phyloP scores from a whole-genome alignment of 2,113 vertebrate species.

The Tenebrosternarchus preto region DNA sequence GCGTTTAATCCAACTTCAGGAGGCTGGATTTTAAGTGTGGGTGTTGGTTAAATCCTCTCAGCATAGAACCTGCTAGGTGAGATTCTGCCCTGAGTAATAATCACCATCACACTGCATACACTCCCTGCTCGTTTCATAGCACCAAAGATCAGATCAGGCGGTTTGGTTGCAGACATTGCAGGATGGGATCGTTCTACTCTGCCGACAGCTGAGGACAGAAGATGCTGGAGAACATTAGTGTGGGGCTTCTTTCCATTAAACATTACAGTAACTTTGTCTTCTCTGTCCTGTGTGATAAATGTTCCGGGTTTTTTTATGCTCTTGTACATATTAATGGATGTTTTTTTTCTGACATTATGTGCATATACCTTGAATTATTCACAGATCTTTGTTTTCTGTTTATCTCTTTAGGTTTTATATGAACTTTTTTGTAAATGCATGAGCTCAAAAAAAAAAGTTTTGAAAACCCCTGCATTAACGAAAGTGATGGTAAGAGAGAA shows the following conservation, averaged over 20 bases:
- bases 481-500: neutral
- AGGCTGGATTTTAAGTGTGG: conserved; percentile 28
- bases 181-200: neutral
- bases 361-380: too few species aligned
- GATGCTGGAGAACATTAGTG: neutral
- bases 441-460: too few species aligned
- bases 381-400: too few species aligned
- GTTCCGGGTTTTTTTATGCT: too few species aligned
- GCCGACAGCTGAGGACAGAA: neutral
- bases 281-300: too few species aligned
- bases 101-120: neutral
- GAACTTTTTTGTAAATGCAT: too few species aligned
- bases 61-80: conserved; percentile 24
- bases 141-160: neutral
- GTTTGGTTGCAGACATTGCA: neutral
- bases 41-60: conserved; percentile 19
- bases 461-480: neutral
- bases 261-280: neutral
- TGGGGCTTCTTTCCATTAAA: neutral
- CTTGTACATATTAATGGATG: too few species aligned
- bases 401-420: too few species aligned
- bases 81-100: conserved; percentile 18
- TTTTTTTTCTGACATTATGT: neutral
- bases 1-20: conserved; percentile 1
- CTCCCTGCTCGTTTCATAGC: neutral